A percentile compares a stretch with the other conserved stretches of the same genome.
Evolutionary conservation across 2,797 vertebrate genomes (phyloP).

Genomic region (Tapirus indicus): DNA sequence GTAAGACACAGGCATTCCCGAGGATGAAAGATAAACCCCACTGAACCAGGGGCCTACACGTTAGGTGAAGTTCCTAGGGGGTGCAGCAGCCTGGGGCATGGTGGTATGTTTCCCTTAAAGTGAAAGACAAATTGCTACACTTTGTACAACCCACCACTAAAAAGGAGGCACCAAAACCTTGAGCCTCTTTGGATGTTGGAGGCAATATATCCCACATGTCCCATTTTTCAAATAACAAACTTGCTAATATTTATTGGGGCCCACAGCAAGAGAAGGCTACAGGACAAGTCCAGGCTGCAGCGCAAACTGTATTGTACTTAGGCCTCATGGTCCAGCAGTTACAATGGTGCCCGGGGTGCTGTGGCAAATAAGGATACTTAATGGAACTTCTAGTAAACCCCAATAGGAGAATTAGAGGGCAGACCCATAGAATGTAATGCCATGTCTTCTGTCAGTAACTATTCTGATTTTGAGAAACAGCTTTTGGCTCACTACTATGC

Average conservation of each 20-base stretch:
- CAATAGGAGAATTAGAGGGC: not conserved
- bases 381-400: not conserved
- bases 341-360: not conserved
- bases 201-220: not conserved
- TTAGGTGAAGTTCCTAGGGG: not conserved
- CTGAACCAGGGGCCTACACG: not conserved
- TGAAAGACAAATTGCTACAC: not conserved
- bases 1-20: not conserved
- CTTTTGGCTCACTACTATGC: not conserved
- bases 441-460: not conserved
- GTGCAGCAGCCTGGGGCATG: not conserved
- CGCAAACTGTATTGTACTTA: not conserved
- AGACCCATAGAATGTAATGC: not conserved
- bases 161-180: not conserved
- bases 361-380: not conserved
- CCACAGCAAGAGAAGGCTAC: not conserved
- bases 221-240: not conserved
- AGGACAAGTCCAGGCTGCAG: not conserved
- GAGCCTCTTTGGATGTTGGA: not conserved
- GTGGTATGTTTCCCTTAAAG: not conserved
- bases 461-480: slow-evolving; percentile 6
- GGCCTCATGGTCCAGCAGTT: not conserved
- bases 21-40: not conserved
- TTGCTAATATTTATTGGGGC: not conserved
- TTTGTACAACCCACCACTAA: not conserved